These are phyloP conservation scores for Hypanus sabinus DNA, from an alignment of 2,113 vertebrate genomes.

Conservation along the genomic window DNA sequence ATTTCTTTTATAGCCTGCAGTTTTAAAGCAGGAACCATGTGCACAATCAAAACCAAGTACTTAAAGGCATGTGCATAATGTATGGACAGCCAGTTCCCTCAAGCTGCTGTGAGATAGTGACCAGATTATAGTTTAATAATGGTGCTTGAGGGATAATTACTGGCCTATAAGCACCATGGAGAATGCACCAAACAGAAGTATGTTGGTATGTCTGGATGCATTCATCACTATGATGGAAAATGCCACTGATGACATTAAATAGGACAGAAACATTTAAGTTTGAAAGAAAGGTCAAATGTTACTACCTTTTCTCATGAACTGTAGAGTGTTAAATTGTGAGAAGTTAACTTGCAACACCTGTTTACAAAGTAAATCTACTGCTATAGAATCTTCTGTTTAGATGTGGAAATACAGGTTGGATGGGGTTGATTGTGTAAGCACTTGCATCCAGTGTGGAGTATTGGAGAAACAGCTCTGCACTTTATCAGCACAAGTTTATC, in stretches of 20 bases:
- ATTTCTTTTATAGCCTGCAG: too few relatives aligned
- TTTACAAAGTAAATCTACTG: background rate
- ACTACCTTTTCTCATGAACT: background rate
- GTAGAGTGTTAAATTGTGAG: background rate
- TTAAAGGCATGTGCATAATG: background rate
- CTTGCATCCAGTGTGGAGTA: background rate
- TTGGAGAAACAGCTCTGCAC: background rate
- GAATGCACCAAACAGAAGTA: background rate
- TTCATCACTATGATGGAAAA: background rate
- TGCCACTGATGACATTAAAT: background rate
- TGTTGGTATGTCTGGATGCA: background rate
- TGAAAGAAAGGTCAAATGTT: slow-evolving; percentile 19
- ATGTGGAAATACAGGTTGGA: slow-evolving; percentile 27
- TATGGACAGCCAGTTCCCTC: background rate
- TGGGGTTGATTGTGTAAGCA: background rate
- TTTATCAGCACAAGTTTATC: slow-evolving; percentile 15
- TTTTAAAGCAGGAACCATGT: too few relatives aligned
- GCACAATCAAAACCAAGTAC: too few relatives aligned
- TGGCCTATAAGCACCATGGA: background rate
- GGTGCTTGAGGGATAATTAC: background rate
- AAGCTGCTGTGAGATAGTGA: background rate
- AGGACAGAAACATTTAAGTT: background rate
- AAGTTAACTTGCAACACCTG: slow-evolving; percentile 8
- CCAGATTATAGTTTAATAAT: background rate
- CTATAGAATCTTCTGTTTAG: background rate